Evolutionary conservation across 53 echinoderm and acorn worm genomes (phyloP), one percentile per base, ranked within the genome.

Genomic region (Temnopleurus reevesii): DNA sequence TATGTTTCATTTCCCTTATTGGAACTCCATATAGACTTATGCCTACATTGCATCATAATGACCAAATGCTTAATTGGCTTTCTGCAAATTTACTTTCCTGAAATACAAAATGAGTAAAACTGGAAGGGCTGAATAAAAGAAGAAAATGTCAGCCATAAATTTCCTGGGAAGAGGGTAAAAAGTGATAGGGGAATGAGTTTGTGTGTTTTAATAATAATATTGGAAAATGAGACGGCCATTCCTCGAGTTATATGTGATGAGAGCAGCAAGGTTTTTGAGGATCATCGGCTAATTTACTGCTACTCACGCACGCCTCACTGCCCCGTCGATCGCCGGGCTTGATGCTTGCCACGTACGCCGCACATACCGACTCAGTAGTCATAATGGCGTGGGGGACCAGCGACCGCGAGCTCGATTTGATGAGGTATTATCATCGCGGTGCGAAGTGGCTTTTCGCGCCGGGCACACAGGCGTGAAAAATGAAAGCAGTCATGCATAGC

Each of bases 391-490:
- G n/a, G n/a, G n/a, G n/a, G n/a, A n/a, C n/a, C n/a, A n/a, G n/a
- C n/a, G n/a, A n/a, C n/a, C n/a, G n/a, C 12, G 4, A 38, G 38
- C 71, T 41, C 71, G 41, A 41, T 71, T 71, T 71, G 71, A 71
- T 71, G 71, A 41, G 71, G 41, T 71, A 71, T 71, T 41, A 71
- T n/a, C n/a, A n/a, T 51, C 8, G 34, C 83, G 83, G 55, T 46
- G 83, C 55, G 54, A 83, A 55, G 49, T 55, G 57, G 59, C 85
- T 34, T 47, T 85, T 87, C 71, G 66, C 65, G 33, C 53, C 66
- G 66, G 28, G 30, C 71, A 87, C 88, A 51, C 88, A 63, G 86
- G 88, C 88, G 71, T 87, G 88, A 87, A 87, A 87, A 87, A 87
- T 87, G 88, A 66, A 66, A 63, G 66, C 88, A 45, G 30, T 27